Evolutionary conservation across 2,888 invertebrate genomes (phyloP), one percentile per base, ranked within the genome.

Genomic region (Melanostoma mellinum): DNA sequence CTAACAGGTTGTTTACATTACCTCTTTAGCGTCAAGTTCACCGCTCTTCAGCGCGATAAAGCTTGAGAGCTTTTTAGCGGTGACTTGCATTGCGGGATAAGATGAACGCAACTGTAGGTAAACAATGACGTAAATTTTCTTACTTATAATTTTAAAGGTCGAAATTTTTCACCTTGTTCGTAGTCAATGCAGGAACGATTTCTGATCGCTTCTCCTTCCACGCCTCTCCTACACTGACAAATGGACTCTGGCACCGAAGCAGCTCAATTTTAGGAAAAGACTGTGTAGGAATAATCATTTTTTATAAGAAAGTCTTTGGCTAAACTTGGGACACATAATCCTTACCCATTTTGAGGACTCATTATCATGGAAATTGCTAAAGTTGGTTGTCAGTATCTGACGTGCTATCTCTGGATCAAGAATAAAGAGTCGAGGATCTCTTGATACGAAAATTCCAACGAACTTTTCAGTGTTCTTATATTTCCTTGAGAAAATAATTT

Each of bases 121-220:
- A 20, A 20, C 20, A 20, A 20, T 20, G 20, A 35, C 3, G 50
- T 9, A 50, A 35, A 4, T 55, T 35, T 55, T n/a, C 4, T 3
- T 35, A 3, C 0, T 0, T 3, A 20, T 40, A 35, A 10, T 3
- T 0, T 1, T 20, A 10, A 9, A 38, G 35, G 36, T 40, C 5
- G 1, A 30, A 8, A 5, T 2, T n/a, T 42, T 9, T 9, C 88
- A 92, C 92, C 86, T 92, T 92, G 44, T 90, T 92, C 1, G 89
- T 88, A 0, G 93, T 92, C 52, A 93, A 91, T 3, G 91, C 91
- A 0, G 92, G 91, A 2, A 92, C 91, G 20, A 93, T 81, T 80
- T 92, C 91, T 0, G 88, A 85, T 35, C 93, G 89, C 10, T 91
- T 87, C 0, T 89, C 88, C 81, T 92, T 92, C 93, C 93, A 92